Percentiles rank a stretch among this genome's conserved stretches.
These are phyloP conservation scores for Furcifer pardalis DNA, from an alignment of 2,797 vertebrate genomes.

Conservation along the genomic window DNA sequence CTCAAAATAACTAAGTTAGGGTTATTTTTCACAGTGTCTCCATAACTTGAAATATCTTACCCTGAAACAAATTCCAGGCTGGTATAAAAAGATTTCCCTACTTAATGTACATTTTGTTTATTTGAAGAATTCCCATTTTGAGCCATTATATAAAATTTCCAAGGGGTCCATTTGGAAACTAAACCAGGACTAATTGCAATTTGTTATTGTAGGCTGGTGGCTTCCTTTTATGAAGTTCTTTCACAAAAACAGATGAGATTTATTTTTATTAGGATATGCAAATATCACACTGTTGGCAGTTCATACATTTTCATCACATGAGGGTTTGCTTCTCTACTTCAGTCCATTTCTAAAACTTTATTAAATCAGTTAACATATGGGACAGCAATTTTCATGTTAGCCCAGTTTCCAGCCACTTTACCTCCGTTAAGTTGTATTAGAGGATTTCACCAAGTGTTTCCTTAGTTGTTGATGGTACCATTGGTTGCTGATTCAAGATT, in stretches of 20 bases:
- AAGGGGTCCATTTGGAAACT: neutral
- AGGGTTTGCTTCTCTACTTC: neutral
- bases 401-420: constrained; percentile 60
- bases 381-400: constrained; percentile 73
- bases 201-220: neutral
- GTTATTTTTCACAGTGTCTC: neutral
- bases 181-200: neutral
- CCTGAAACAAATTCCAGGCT: constrained; percentile 27
- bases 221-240: constrained; percentile 2
- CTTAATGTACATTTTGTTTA: constrained; percentile 25
- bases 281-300: neutral
- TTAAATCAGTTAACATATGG: constrained; percentile 57
- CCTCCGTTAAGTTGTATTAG: constrained; percentile 64
- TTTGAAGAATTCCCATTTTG: neutral
- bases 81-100: constrained; percentile 21
- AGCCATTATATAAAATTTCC: neutral
- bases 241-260: constrained; percentile 42
- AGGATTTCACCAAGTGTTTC: constrained; percentile 77
- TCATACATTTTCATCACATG: neutral
- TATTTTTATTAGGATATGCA: neutral
- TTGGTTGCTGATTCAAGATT: constrained; percentile 81
- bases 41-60: constrained; percentile 37
- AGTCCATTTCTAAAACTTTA: neutral
- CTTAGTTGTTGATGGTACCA: constrained; percentile 78
- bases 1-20: neutral